Percentiles rank a stretch among this genome's conserved stretches.
Evolutionary conservation across 2,888 invertebrate genomes (phyloP).

Genomic region (Ceraclea dissimilis): DNA sequence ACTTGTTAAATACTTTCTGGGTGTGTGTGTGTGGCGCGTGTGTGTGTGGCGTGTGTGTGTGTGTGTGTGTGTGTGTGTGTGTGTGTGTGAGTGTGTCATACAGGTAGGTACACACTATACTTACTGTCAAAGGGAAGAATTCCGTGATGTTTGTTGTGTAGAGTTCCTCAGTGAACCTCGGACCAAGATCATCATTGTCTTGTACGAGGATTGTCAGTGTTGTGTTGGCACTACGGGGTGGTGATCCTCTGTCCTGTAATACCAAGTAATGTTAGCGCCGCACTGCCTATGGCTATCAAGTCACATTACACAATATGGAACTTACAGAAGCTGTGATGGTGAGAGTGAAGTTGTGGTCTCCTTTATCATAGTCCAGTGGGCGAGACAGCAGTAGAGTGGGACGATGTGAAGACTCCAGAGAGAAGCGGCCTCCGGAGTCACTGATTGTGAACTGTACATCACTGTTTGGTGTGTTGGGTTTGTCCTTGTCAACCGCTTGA

Average conservation of each 20-base stretch:
- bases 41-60: too few species aligned
- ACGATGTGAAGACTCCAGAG: conserved; percentile 71
- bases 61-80: not conserved
- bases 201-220: conserved; percentile 62
- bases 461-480: conserved; percentile 82
- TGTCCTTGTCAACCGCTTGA: conserved; percentile 73
- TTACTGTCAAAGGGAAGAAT: conserved; percentile 70
- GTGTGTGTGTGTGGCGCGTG: too few species aligned
- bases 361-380: conserved; percentile 71
- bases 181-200: conserved; percentile 76
- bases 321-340: conserved; percentile 70
- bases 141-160: conserved; percentile 77
- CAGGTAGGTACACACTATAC: not conserved
- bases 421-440: conserved; percentile 41
- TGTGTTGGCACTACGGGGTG: conserved; percentile 64
- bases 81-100: not conserved
- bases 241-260: conserved; percentile 74
- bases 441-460: conserved; percentile 65
- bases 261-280: too few species aligned
- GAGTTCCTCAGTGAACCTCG: conserved; percentile 72
- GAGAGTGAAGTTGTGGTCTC: conserved; percentile 67
- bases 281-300: too few species aligned
- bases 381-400: conserved; percentile 66
- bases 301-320: too few species aligned
- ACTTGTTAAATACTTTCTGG: too few species aligned